Percentiles rank a stretch among this genome's conserved stretches.
phyloP scores from a whole-genome alignment of 2,888 invertebrate genomes.

The Masnerella sp. region DNA sequence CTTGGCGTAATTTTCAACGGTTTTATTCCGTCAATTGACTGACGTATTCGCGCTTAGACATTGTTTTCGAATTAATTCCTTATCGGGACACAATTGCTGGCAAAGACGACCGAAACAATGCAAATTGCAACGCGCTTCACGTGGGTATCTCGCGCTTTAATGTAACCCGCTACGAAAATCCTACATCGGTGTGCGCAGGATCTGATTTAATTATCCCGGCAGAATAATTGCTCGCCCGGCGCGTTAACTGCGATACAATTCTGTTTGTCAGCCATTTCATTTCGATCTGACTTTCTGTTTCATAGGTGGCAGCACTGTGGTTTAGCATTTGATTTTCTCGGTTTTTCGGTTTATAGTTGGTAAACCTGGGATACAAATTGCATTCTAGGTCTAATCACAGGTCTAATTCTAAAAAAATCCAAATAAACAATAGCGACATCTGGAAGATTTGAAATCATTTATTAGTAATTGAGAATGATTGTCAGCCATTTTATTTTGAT shows the following conservation, averaged over 20 bases:
- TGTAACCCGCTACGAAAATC: slow-evolving; percentile 11
- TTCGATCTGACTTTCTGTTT: slow-evolving; percentile 7
- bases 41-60: no score
- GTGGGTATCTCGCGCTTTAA: slow-evolving; percentile 11
- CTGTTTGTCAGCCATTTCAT: slow-evolving; percentile 16
- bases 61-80: slow-evolving; percentile 21
- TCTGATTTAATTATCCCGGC: slow-evolving; percentile 20
- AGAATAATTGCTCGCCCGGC: slow-evolving; percentile 4
- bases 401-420: no score
- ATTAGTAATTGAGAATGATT: no score
- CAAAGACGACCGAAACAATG: slow-evolving; percentile 8
- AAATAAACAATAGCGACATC: no score
- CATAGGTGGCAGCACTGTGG: slow-evolving; percentile 11
- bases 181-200: slow-evolving; percentile 2
- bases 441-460: no score
- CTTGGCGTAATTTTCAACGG: no score
- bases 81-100: slow-evolving; percentile 1
- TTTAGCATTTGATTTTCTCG: not conserved
- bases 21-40: no score
- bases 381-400: no score
- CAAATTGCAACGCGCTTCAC: slow-evolving; percentile 9
- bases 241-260: slow-evolving; percentile 9
- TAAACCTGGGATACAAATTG: not conserved
- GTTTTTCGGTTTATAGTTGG: not conserved
- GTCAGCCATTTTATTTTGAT: no score